Percentiles rank a stretch among this genome's conserved stretches.
phyloP scores from a whole-genome alignment of 2,113 vertebrate genomes.

The Dunckerocampus dactyliophorus region DNA sequence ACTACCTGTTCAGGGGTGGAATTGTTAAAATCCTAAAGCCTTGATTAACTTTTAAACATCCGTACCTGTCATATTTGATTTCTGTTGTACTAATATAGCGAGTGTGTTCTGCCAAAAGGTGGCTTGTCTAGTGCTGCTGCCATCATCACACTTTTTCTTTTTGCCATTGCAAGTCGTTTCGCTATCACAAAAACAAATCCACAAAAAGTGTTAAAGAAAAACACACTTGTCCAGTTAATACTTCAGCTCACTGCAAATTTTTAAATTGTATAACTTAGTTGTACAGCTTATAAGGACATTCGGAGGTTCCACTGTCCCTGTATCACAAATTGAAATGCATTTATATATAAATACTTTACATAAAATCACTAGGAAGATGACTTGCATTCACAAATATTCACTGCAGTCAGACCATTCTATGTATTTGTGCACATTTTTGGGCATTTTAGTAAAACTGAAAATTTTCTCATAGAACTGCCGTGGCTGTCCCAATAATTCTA shows the following conservation, averaged over 20 bases:
- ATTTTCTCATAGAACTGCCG: conserved; percentile 8
- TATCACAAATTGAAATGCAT: neutral
- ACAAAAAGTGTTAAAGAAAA: no score
- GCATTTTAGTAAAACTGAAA: no score
- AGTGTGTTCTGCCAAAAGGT: no score
- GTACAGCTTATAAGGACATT: neutral
- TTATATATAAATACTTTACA: neutral
- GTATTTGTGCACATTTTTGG: no score
- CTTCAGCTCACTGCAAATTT: neutral
- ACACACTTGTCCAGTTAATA: no score
- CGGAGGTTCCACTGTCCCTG: neutral
- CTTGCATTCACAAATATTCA: neutral
- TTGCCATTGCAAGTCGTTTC: no score
- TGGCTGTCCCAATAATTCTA: neutral
- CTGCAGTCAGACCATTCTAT: neutral
- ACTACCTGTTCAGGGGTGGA: neutral
- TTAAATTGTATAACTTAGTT: neutral
- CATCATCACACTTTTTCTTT: no score
- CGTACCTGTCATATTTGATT: neutral
- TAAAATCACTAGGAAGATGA: neutral
- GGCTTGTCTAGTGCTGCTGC: no score
- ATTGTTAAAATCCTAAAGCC: neutral
- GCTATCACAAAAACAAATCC: no score
- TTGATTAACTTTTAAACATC: no score
- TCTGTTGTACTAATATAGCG: neutral